phyloP scores from a whole-genome alignment of 92 coral and sea anemone genomes.

The Palythoa caribaeorum region DNA sequence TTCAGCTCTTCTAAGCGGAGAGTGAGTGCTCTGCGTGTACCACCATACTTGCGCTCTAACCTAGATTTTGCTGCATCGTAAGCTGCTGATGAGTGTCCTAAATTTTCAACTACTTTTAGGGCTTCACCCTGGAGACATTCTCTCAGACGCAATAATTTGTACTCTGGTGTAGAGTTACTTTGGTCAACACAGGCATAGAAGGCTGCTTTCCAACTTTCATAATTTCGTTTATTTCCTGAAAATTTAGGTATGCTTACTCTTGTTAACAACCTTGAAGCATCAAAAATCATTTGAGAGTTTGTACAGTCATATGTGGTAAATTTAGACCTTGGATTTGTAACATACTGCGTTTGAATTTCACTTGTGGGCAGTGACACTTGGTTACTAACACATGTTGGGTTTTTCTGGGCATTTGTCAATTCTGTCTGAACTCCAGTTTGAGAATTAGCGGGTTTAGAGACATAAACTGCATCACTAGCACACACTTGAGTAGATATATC shows the following conservation, averaged over 20 bases:
- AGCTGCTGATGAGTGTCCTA: slow-evolving; percentile 70
- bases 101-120: slow-evolving; percentile 66
- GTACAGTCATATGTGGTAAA: not conserved
- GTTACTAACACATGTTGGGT: not conserved
- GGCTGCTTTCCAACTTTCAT: slow-evolving; percentile 65
- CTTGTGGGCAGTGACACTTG: not conserved
- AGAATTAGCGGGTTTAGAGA: not conserved
- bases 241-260: too few relatives aligned
- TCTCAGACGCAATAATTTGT: slow-evolving; percentile 58
- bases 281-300: not conserved
- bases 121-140: slow-evolving; percentile 73
- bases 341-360: not conserved
- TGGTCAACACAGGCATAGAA: slow-evolving; percentile 62
- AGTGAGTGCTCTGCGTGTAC: slow-evolving; percentile 50
- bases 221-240: slow-evolving; percentile 24
- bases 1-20: slow-evolving; percentile 66
- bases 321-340: slow-evolving; percentile 2
- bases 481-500: not conserved
- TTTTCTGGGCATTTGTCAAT: not conserved
- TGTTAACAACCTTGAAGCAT: too few relatives aligned
- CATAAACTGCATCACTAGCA: not conserved
- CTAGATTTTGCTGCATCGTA: slow-evolving; percentile 67
- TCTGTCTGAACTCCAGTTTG: not conserved
- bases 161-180: slow-evolving; percentile 64
- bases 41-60: slow-evolving; percentile 75